Evolutionary conservation across 1,140 invertebrate species (phyloP), one percentile per base, ranked within the genome.

Genomic region (Drosophila sproati): DNA sequence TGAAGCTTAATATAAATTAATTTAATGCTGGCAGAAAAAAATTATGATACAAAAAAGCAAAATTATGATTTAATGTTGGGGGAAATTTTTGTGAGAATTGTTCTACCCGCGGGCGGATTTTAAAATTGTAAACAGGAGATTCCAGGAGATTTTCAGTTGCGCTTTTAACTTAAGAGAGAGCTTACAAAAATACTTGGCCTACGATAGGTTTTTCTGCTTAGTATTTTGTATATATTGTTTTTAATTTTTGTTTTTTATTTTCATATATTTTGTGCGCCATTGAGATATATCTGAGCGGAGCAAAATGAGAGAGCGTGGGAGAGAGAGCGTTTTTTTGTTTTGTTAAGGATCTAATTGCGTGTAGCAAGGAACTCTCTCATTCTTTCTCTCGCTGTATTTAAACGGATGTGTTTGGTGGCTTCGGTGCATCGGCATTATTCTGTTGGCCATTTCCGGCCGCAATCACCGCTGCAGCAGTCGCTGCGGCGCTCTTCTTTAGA

Each of bases 361-460:
- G 60, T 7, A 86, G 82, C 82, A 69, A 59, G 39, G n/a, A 50
- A 5, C 1, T 47, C 31, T 41, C 10, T n/a, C 10, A 6, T 2
- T 6, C 29, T 10, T n/a, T 39, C 37, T 39, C 20, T 20, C 35
- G 6, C 39, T 20, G n/a, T 8, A 35, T 79, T 66, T 88, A 92
- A 28, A 92, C 91, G 43, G 91, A 91, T 29, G 91, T 92, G 60
- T 92, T 92, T 41, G 83, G 83, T 4, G 91, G 91, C 71, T 92
- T 92, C 8, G 78, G 77, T 51, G 83, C 89, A 48, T 83, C 86
- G 29, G 72, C 28, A 69, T 63, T 86, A 50, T 73, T 75, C 20
- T 83, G 78, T n/a, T 82, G 85, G 48, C 73, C 82, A 70, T 90
- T 90, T 7, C 83, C 82, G 52, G 88, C 87, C 39, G 87, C 88